Evolutionary conservation across 2,888 invertebrate genomes (phyloP).

Genomic region (Diachrysia chrysitis): DNA sequence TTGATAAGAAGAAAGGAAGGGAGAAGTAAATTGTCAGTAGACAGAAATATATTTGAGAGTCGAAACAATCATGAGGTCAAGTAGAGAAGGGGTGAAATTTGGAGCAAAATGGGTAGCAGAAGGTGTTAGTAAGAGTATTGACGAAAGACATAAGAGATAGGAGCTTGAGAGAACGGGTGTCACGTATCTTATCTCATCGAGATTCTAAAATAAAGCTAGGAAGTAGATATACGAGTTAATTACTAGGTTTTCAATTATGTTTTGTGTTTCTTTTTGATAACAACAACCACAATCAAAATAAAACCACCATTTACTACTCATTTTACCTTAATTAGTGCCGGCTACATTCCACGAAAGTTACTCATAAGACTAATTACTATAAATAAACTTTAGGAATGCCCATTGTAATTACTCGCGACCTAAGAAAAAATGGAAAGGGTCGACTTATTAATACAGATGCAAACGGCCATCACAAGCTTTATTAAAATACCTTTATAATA

Average conservation of each 20-base stretch:
- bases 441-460: neutral
- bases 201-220: neutral
- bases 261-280: neutral
- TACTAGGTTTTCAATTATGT: neutral
- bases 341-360: slow-evolving; percentile 24
- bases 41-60: no score
- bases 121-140: no score
- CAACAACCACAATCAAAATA: slow-evolving; percentile 12
- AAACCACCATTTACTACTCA: slow-evolving; percentile 22
- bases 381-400: slow-evolving; percentile 29
- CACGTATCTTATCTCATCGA: no score
- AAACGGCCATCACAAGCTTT: neutral
- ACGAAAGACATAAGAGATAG: no score
- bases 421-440: slow-evolving; percentile 10
- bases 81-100: no score
- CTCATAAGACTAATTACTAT: slow-evolving; percentile 33
- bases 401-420: slow-evolving; percentile 32
- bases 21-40: no score
- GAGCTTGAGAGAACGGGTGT: no score
- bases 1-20: no score
- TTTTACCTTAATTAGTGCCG: slow-evolving; percentile 28
- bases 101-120: no score
- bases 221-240: neutral
- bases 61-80: no score
- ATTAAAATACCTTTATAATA: neutral